Base-by-base conservation (phyloP, 1,140 invertebrate genomes). In the Telenomus remus region DNA sequence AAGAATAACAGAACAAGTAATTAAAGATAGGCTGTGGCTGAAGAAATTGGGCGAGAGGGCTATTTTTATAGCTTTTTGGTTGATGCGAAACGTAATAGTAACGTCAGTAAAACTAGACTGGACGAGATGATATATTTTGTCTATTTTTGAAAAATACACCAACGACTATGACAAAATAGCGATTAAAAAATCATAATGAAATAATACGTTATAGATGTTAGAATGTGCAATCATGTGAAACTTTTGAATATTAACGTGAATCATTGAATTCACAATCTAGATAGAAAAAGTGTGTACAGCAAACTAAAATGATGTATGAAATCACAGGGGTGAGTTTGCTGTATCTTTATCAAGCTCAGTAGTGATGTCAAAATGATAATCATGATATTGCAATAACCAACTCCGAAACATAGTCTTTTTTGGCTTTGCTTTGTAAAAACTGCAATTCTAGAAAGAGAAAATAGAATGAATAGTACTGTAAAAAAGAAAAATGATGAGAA, bases 31-130 rank as follows among this genome's bases (percentile, higher is more conserved):
- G 87, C 86, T 88, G 86, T 88, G 86, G 85, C 71, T 85, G 80
- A 85, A 72, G 82, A 76, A 69, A 83, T 84, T 81, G 78, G 19
- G 6, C 19, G 81, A 86, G 72, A 80, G 80, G 85, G 86, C 86
- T 87, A 88, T 88, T 87, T 88, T 87, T 88, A 87, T 87, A 88
- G 86, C 86, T 88, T 86, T 86, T 86, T 84, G 79, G 84, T 80
- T 85, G 72, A 80, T 19, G 44, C 63, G 72, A 66, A 61, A 59
- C 51, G 65, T 46, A 44, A 56, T 33, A 48, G 49, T 44, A 37
- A 48, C 42, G 51, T 66, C 70, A 74, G 80, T 79, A 72, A 77
- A 82, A 84, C 69, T 82, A 85, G 54, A 57, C 76, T 71, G 80
- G 76, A 83, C 79, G 80, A 86, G 82, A 84, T 82, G 79, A 86